Percentiles rank a stretch among this genome's conserved stretches.
Evolutionary conservation across 1,140 invertebrate species (phyloP).

Genomic region (Meloidogyne exigua): DNA sequence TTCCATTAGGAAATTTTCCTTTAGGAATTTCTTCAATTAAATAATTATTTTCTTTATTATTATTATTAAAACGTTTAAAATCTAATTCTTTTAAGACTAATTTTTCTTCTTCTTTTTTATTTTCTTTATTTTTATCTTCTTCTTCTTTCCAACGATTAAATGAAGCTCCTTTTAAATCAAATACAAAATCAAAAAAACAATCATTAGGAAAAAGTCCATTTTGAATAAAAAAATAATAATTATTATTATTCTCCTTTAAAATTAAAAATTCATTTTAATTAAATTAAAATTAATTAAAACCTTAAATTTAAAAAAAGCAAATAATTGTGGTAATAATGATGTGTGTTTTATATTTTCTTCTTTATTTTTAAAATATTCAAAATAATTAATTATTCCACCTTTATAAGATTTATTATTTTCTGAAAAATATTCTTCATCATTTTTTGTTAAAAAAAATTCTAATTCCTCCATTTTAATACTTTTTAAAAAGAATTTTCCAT

Average conservation of each 20-base stretch:
- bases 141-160: background rate
- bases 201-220: background rate
- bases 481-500: background rate
- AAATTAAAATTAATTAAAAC: no score
- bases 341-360: background rate
- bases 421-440: background rate
- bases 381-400: background rate
- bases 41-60: no score
- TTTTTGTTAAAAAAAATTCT: background rate
- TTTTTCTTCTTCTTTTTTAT: background rate
- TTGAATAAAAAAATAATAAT: background rate
- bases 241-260: background rate
- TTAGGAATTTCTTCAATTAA: background rate
- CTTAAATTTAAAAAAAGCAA: background rate
- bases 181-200: background rate
- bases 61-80: background rate
- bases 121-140: background rate
- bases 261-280: background rate
- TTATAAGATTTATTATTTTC: background rate
- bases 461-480: background rate
- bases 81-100: background rate
- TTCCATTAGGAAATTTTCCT: background rate
- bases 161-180: constrained; percentile 1
- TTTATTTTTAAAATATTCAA: constrained; percentile 2
- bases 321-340: constrained; percentile 5